Percentiles rank a stretch among this genome's conserved stretches.
Conservation (phyloP, 2,797 vertebrate genomes). For the Schizopygopsis malacanthus region DNA sequence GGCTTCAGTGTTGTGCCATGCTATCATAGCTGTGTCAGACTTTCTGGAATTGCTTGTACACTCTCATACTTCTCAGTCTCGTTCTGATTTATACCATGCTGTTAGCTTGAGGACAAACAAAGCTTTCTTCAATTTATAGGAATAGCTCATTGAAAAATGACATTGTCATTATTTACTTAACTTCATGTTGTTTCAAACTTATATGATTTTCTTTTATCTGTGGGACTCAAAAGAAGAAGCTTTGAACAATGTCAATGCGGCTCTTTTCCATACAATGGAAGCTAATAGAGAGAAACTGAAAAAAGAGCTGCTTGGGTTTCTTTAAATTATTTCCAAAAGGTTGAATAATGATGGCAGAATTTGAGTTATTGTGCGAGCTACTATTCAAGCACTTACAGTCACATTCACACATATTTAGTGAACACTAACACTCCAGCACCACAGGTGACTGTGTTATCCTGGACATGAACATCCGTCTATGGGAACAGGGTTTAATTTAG, state of each 20-base stretch:
- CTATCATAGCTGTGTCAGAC: not conserved
- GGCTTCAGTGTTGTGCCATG: not conserved
- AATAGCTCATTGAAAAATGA: not conserved
- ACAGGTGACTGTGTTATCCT: not conserved
- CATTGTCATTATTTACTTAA: not conserved
- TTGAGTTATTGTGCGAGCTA: not conserved
- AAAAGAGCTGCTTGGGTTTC: not conserved
- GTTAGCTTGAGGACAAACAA: constrained; percentile 1
- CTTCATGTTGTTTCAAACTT: not conserved
- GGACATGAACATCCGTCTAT: not conserved
- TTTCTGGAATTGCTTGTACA: not conserved
- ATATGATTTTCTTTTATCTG: not conserved
- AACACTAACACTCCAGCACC: constrained; percentile 37
- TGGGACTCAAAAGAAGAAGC: not conserved
- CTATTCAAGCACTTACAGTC: not conserved
- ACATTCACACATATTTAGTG: not conserved
- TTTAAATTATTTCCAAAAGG: not conserved
- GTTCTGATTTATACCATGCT: not conserved
- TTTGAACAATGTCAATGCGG: not conserved
- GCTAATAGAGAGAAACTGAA: not conserved
- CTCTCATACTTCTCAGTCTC: not conserved
- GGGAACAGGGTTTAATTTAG: not conserved
- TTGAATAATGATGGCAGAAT: not conserved
- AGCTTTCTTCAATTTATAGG: not conserved
- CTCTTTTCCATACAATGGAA: not conserved